Conservation (phyloP, 1,140 invertebrate genomes). For the Triops cancriformis region DNA sequence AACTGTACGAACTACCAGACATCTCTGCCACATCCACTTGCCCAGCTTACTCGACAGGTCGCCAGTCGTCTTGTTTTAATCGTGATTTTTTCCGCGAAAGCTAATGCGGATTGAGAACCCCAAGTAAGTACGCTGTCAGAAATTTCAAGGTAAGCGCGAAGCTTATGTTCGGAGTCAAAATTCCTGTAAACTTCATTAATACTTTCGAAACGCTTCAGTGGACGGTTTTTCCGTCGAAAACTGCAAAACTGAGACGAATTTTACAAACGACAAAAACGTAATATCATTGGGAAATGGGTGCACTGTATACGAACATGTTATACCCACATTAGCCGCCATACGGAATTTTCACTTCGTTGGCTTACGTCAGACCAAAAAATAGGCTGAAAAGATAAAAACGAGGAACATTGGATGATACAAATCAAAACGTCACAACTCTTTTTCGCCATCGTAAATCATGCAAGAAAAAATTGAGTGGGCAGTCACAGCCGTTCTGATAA, state of each 20-base stretch:
- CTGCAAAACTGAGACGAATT: background rate
- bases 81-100: too few species aligned
- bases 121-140: too few species aligned
- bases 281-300: background rate
- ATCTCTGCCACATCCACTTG: too few species aligned
- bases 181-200: too few species aligned
- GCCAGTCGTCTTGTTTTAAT: too few species aligned
- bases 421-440: background rate
- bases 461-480: background rate
- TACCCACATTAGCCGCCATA: background rate
- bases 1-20: too few species aligned
- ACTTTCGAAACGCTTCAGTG: too few species aligned
- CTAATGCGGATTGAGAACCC: too few species aligned
- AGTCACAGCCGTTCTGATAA: background rate
- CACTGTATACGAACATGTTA: background rate
- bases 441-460: background rate
- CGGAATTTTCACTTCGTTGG: background rate
- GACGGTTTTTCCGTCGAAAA: background rate
- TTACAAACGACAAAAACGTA: background rate
- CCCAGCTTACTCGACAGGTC: too few species aligned
- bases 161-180: too few species aligned
- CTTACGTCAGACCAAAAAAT: background rate
- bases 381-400: background rate
- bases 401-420: slow-evolving; percentile 11
- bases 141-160: too few species aligned